Percentiles rank a stretch among this genome's conserved stretches.
These are phyloP conservation scores for Chelonoidis abingdonii DNA, from an alignment of 2,113 vertebrate species.

Conservation along the genomic window DNA sequence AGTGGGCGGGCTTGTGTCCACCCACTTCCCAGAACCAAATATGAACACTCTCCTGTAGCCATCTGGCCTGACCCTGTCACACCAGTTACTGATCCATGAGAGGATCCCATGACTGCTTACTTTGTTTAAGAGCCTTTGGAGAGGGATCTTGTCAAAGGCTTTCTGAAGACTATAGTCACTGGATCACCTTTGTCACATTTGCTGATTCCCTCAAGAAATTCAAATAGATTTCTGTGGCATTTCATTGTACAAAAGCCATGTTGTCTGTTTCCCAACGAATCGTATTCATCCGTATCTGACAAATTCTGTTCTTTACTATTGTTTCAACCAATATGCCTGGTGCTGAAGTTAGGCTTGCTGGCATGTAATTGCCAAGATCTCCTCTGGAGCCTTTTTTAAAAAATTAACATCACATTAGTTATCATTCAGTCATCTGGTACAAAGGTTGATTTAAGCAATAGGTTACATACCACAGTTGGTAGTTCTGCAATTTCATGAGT, in stretches of 20 bases:
- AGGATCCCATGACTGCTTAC: not conserved
- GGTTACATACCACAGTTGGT: not conserved
- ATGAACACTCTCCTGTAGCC: too few species aligned
- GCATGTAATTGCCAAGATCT: not conserved
- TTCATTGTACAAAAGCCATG: not conserved
- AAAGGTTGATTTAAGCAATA: not conserved
- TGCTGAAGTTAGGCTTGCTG: not conserved
- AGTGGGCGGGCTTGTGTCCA: too few species aligned
- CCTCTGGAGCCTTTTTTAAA: not conserved
- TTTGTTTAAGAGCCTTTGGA: not conserved
- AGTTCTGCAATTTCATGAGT: too few species aligned
- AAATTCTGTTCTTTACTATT: not conserved
- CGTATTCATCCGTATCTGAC: not conserved
- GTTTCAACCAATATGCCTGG: not conserved
- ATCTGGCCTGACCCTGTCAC: too few species aligned
- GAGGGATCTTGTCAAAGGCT: not conserved
- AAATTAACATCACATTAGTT: not conserved
- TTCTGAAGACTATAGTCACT: not conserved
- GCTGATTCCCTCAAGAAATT: not conserved
- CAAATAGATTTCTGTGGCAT: not conserved
- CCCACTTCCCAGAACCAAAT: too few species aligned
- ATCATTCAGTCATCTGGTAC: not conserved
- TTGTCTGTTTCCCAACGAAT: not conserved
- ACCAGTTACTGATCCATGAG: not conserved
- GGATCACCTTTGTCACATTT: not conserved